These are phyloP conservation scores for Drosophila macrospina DNA, from an alignment of 2,888 invertebrate species.

Conservation along the genomic window DNA sequence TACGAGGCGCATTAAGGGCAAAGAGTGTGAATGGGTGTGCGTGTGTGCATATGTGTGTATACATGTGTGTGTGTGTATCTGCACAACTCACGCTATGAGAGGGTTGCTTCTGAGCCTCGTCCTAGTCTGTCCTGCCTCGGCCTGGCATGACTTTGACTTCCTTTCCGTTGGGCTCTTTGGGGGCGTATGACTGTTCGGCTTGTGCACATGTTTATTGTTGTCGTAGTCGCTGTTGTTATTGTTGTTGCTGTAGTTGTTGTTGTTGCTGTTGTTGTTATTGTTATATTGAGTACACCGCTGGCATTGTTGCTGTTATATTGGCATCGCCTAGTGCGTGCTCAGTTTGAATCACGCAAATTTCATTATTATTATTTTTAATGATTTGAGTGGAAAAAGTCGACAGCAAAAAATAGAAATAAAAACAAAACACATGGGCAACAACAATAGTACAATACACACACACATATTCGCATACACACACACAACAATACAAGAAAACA, in stretches of 20 bases:
- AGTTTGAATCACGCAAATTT: slow-evolving; percentile 80
- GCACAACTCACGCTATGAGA: slow-evolving; percentile 64
- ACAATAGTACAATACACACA: too few relatives aligned
- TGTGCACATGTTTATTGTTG: slow-evolving; percentile 52
- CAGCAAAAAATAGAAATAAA: slow-evolving; percentile 23
- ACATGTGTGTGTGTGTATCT: slow-evolving; percentile 26
- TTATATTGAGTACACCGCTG: slow-evolving; percentile 69
- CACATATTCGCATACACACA: too few relatives aligned
- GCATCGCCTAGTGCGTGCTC: slow-evolving; percentile 78
- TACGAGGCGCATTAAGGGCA: slow-evolving; percentile 80
- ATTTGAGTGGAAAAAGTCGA: slow-evolving; percentile 73
- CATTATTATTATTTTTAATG: slow-evolving; percentile 80
- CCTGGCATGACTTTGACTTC: slow-evolving; percentile 72
- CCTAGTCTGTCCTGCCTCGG: slow-evolving; percentile 27
- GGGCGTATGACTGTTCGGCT: slow-evolving; percentile 64
- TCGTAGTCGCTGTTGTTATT: slow-evolving; percentile 7
- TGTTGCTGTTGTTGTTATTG: slow-evolving; percentile 50
- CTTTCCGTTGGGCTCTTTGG: slow-evolving; percentile 53
- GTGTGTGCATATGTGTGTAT: slow-evolving; percentile 27
- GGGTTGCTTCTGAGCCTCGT: slow-evolving; percentile 67
- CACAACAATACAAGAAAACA: slow-evolving; percentile 46
- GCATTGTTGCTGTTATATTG: slow-evolving; percentile 65
- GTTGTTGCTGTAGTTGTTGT: background rate
- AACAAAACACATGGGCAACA: slow-evolving; percentile 14
- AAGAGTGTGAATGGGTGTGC: slow-evolving; percentile 41